phyloP scores from a whole-genome alignment of 2,797 vertebrate species.

The Aldrovandia affinis region DNA sequence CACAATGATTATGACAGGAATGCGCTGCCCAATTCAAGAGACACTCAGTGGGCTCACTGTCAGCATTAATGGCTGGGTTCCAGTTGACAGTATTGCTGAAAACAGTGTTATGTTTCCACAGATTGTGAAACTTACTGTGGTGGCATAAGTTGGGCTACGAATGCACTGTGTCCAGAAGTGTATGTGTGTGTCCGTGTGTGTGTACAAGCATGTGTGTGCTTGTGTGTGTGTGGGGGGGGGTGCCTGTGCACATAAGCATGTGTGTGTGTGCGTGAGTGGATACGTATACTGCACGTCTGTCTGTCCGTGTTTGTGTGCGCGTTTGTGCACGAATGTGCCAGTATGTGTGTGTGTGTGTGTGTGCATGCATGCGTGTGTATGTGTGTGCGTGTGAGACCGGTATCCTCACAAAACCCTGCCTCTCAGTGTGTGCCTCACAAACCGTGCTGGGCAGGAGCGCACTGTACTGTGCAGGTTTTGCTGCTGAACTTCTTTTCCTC shows the following conservation, averaged over 20 bases:
- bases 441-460: background rate
- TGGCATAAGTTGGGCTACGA: background rate
- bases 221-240: background rate
- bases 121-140: constrained; percentile 3
- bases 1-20: constrained; percentile 45
- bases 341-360: background rate
- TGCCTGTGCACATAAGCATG: background rate
- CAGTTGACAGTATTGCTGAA: constrained; percentile 28
- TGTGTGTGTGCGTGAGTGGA: background rate
- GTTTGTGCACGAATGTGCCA: no score
- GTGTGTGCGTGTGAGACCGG: background rate
- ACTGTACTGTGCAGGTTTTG: background rate
- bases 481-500: constrained; percentile 37
- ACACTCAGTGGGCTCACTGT: constrained; percentile 30
- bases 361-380: background rate
- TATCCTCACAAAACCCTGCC: constrained; percentile 6
- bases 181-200: background rate
- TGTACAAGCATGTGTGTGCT: background rate
- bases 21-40: constrained; percentile 28
- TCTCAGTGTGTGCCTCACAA: background rate
- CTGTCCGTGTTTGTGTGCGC: no score
- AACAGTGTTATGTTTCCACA: constrained; percentile 3
- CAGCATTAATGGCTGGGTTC: constrained; percentile 23
- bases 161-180: background rate
- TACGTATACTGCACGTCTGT: background rate